These are phyloP conservation scores for Otolemur crassicaudatus DNA, from an alignment of 2,797 vertebrate genomes.

Conservation along the genomic window DNA sequence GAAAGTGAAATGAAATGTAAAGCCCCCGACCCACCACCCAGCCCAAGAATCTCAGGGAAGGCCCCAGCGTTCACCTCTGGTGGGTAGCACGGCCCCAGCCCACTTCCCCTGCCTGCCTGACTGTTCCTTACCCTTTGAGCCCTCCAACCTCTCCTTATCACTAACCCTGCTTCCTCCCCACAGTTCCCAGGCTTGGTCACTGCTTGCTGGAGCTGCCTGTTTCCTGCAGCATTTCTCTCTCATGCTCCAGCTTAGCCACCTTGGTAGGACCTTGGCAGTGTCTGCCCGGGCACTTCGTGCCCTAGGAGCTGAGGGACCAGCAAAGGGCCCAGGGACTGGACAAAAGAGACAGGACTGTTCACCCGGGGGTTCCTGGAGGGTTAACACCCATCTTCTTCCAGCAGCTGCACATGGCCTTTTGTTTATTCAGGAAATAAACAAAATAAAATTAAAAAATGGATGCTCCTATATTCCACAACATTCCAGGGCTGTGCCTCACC, in stretches of 20 bases:
- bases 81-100: neutral
- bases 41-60: neutral
- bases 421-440: neutral
- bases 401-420: neutral
- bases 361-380: neutral
- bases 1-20: neutral
- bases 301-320: neutral
- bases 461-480: constrained; percentile 28
- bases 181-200: neutral
- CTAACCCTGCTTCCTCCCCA: neutral
- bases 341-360: neutral
- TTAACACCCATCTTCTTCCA: neutral
- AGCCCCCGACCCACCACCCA: neutral
- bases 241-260: neutral
- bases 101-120: neutral
- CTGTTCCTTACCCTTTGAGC: neutral
- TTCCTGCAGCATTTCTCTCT: neutral
- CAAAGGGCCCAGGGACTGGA: neutral
- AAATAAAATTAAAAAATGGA: neutral
- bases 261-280: neutral
- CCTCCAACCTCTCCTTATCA: neutral
- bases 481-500: neutral
- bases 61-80: too few species aligned
- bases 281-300: neutral
- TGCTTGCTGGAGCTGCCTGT: neutral